These are phyloP conservation scores for Sesia bembeciformis DNA, from an alignment of 2,888 invertebrate species.

Conservation along the genomic window DNA sequence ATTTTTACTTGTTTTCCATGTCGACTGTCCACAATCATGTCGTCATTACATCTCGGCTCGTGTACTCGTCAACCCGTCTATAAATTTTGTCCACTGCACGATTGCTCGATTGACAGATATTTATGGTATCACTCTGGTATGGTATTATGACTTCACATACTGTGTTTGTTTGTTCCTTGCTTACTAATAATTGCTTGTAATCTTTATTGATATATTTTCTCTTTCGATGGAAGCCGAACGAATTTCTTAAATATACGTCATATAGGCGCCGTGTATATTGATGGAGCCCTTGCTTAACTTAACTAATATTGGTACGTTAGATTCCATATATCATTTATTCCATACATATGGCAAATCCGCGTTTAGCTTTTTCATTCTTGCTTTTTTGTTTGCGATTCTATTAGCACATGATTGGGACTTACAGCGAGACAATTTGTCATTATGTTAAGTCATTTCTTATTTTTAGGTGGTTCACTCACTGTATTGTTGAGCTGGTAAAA, in stretches of 20 bases:
- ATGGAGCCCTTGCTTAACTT: background rate
- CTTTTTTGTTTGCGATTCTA: slow-evolving; percentile 60
- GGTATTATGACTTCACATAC: background rate
- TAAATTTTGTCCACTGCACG: slow-evolving; percentile 66
- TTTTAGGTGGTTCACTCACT: slow-evolving; percentile 49
- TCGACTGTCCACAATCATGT: slow-evolving; percentile 67
- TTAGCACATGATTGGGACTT: slow-evolving; percentile 70
- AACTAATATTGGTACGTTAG: slow-evolving; percentile 52
- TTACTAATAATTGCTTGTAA: too few relatives aligned
- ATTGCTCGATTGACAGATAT: slow-evolving; percentile 54
- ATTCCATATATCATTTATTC: slow-evolving; percentile 35
- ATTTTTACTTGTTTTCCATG: slow-evolving; percentile 67
- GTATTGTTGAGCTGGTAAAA: slow-evolving; percentile 27
- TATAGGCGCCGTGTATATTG: too few relatives aligned
- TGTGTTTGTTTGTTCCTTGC: too few relatives aligned
- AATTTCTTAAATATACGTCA: too few relatives aligned
- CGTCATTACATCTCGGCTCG: slow-evolving; percentile 62
- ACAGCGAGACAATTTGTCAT: slow-evolving; percentile 59
- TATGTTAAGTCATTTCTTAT: slow-evolving; percentile 62
- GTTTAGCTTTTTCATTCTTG: slow-evolving; percentile 43
- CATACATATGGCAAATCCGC: slow-evolving; percentile 53
- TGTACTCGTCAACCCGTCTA: slow-evolving; percentile 55
- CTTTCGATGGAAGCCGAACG: too few relatives aligned
- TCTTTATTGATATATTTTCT: too few relatives aligned
- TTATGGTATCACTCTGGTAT: slow-evolving; percentile 28